Conservation (phyloP, 2,888 invertebrate species). For the Salpingus planirostris region DNA sequence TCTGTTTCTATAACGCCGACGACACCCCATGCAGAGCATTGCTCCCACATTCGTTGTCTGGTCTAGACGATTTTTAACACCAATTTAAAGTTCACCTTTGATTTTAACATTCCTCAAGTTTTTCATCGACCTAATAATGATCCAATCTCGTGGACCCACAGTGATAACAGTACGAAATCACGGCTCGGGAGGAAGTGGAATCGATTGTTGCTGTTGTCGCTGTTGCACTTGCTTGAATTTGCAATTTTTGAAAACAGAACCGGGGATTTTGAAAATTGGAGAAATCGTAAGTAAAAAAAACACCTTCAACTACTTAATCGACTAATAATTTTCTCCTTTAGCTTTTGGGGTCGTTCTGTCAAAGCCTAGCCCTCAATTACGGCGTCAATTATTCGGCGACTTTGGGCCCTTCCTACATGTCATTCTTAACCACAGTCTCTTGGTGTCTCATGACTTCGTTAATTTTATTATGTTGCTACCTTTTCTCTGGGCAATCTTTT, state of each 20-base stretch:
- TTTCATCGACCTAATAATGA: conserved; percentile 16
- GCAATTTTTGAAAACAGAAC: conserved; percentile 61
- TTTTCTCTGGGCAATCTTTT: conserved; percentile 69
- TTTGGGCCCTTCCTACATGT: conserved; percentile 71
- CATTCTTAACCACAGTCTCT: conserved; percentile 71
- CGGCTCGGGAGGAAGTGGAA: conserved; percentile 30
- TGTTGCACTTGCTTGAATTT: conserved; percentile 75
- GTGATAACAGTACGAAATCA: conserved; percentile 39
- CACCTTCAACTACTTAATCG: no score
- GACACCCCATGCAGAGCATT: conserved; percentile 11
- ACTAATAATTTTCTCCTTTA: conserved; percentile 33
- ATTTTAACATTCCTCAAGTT: conserved; percentile 2
- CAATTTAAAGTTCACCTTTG: no score
- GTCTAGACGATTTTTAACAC: no score
- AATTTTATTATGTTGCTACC: conserved; percentile 66
- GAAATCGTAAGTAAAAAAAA: conserved; percentile 62
- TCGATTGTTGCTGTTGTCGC: conserved; percentile 63
- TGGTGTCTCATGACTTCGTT: conserved; percentile 72
- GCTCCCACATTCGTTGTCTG: conserved; percentile 6
- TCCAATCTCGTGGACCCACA: conserved; percentile 45
- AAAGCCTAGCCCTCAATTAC: conserved; percentile 69
- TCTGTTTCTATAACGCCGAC: no score
- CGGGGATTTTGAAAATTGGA: conserved; percentile 64
- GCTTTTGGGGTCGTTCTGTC: conserved; percentile 74
- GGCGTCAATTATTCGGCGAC: conserved; percentile 63